Base-by-base conservation (phyloP, 37 sponge, comb jelly and placozoan species). In the Diacarnus erythraeanus region DNA sequence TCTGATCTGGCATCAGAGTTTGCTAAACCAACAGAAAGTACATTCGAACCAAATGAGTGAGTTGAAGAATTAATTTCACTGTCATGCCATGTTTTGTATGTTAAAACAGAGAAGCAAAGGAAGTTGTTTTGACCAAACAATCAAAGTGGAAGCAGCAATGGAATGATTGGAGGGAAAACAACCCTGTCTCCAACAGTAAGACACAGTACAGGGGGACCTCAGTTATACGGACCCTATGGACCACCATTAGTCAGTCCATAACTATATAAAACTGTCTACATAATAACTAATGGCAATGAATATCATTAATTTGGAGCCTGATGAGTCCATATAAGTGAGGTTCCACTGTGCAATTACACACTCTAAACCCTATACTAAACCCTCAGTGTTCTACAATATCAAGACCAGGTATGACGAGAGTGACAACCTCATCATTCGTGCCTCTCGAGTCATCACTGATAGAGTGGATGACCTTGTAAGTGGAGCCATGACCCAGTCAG, bases 401-500 rank as follows among this genome's bases (percentile, higher is more conserved):
- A 86, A 86, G 65, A 92, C 92, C 87, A 84, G 78, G 39, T 95
- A 95, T 64, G 96, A 95, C 78, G 96, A 95, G 58, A 95, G 96
- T 83, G 96, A 95, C 71, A 89, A 95, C 68, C 26, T 95, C n/a
- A 54, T 89, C 17, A 74, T 95, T 6, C 68, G 96, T n/a, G 93
- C 87, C 26, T 77, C 90, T 2, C 59, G 96, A 38, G 74, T 75
- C 20, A 90, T 95, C 18, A 95, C 96, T 31, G 96, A 95, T 47
- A 78, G 76, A 72, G 77, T 95, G 0, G 87, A 79, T 23, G 90
- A 92, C 44, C 71, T 63, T 6, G 29, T 92, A 57, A 88, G 88
- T 5, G 85, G 89, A 23, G 77, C 82, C 21, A 56, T 91, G 60
- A 79, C 86, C 2, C 95, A 83, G 27, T 78, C 89, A 8, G 95